Evolutionary conservation across 2,888 invertebrate species (phyloP).

Genomic region (Cetonia aurata): DNA sequence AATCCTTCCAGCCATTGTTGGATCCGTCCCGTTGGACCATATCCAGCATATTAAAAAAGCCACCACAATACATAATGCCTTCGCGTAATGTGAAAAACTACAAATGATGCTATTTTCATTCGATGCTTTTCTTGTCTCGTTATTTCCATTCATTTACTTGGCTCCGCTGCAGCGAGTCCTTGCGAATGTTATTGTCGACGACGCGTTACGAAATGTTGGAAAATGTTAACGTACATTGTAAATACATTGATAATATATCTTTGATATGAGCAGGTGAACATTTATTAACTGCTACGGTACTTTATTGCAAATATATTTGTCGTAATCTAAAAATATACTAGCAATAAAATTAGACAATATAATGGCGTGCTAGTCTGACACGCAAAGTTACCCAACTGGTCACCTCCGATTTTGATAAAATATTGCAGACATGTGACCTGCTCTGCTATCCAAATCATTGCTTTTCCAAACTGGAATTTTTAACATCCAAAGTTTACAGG

Average conservation of each 20-base stretch:
- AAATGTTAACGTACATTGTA: not conserved
- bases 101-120: constrained; percentile 15
- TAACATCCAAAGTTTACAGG: no score
- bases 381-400: no score
- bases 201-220: not conserved
- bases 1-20: constrained; percentile 8
- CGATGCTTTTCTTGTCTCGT: constrained; percentile 1
- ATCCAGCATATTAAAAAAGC: constrained; percentile 22
- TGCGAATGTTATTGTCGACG: not conserved
- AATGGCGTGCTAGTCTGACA: no score
- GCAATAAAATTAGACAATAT: no score
- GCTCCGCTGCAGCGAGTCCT: not conserved
- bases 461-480: no score
- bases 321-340: no score
- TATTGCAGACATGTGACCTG: no score
- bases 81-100: not conserved
- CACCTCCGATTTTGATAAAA: no score
- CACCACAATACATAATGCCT: constrained; percentile 7
- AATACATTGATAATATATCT: not conserved
- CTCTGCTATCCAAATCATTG: no score
- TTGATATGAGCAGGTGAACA: not conserved
- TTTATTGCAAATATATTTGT: no score
- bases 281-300: not conserved
- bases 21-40: constrained; percentile 7
- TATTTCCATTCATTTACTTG: constrained; percentile 11